phyloP scores from a whole-genome alignment of 2,888 invertebrate genomes.

The Troides aeacus region DNA sequence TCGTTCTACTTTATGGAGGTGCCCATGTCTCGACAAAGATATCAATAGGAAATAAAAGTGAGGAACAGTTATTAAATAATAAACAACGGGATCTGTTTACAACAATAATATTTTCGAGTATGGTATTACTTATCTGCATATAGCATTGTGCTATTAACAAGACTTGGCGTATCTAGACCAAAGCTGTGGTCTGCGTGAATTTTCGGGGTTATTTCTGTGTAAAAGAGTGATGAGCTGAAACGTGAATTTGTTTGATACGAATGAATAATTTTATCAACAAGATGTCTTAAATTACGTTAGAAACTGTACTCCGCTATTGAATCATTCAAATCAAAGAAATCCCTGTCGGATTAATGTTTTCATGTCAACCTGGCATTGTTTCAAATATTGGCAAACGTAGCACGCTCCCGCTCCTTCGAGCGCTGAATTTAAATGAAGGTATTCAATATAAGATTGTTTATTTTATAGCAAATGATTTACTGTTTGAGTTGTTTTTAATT shows the following conservation, averaged over 20 bases:
- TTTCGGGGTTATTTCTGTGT: no score
- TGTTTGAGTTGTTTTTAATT: slow-evolving; percentile 8
- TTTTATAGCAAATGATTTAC: slow-evolving; percentile 14
- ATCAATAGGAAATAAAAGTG: no score
- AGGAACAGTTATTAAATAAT: no score
- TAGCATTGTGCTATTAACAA: no score
- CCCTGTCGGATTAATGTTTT: slow-evolving; percentile 59
- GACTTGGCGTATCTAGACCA: no score
- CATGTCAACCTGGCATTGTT: slow-evolving; percentile 68
- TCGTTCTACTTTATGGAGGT: no score
- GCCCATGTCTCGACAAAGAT: no score
- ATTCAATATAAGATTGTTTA: slow-evolving; percentile 22
- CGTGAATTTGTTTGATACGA: not conserved
- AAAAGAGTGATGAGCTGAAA: no score
- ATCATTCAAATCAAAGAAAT: slow-evolving; percentile 19
- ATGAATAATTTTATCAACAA: not conserved
- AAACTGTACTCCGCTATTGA: not conserved
- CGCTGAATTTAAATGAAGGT: slow-evolving; percentile 46
- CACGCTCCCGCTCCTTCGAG: slow-evolving; percentile 64
- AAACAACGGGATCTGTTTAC: no score
- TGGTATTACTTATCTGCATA: no score
- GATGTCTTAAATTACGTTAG: slow-evolving; percentile 1
- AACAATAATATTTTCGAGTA: no score
- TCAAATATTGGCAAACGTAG: slow-evolving; percentile 65
- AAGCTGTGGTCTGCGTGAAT: no score